Evolutionary conservation across 2,113 vertebrate genomes (phyloP).

Genomic region (Phrynosoma blainvillii): DNA sequence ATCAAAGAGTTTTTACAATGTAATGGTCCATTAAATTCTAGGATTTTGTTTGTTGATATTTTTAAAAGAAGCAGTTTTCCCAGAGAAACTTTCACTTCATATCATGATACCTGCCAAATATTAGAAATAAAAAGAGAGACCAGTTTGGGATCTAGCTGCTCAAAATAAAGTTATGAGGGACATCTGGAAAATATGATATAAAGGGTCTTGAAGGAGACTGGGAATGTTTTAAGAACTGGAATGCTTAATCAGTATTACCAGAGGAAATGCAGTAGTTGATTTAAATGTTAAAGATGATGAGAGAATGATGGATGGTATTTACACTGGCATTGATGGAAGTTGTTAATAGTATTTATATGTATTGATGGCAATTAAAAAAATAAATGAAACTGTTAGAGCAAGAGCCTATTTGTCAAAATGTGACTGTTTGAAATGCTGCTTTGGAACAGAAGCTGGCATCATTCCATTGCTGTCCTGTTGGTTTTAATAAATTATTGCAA

Average conservation of each 20-base stretch:
- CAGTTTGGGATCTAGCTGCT: too few species aligned
- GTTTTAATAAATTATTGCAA: not conserved
- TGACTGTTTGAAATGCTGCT: not conserved
- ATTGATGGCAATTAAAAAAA: not conserved
- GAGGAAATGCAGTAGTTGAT: not conserved
- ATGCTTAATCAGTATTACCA: not conserved
- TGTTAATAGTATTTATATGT: not conserved
- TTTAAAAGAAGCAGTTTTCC: too few species aligned
- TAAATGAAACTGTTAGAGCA: not conserved
- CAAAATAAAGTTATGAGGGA: too few species aligned
- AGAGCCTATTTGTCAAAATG: not conserved
- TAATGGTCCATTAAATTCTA: too few species aligned
- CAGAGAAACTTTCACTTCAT: too few species aligned
- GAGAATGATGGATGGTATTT: not conserved
- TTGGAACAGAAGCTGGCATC: not conserved
- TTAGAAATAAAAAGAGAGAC: too few species aligned
- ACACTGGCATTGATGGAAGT: not conserved
- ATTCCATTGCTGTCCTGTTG: not conserved
- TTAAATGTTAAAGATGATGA: not conserved
- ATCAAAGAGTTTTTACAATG: too few species aligned
- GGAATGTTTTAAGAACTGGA: too few species aligned
- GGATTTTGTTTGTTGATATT: too few species aligned
- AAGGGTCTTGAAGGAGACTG: too few species aligned
- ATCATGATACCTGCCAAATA: too few species aligned
- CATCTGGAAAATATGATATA: too few species aligned